A percentile compares a stretch with the other conserved stretches of the same genome.
Conservation (phyloP, 2,888 invertebrate species). For the Amaurobius ferox region DNA sequence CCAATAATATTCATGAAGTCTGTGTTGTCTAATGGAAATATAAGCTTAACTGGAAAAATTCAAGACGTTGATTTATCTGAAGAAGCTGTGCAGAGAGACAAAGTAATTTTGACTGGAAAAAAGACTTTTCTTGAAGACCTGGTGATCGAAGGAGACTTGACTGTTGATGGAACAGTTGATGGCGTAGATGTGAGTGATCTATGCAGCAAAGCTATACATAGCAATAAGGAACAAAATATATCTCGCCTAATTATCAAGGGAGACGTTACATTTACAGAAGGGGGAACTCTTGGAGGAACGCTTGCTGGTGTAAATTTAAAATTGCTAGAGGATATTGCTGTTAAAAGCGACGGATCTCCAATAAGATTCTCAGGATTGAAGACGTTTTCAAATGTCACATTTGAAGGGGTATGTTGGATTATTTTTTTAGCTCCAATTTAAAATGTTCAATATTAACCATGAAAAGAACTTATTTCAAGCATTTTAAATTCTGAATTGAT, state of each 20-base stretch:
- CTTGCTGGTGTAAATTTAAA: constrained; percentile 46
- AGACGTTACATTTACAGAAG: constrained; percentile 34
- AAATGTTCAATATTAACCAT: too few relatives aligned
- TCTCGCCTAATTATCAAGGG: constrained; percentile 40
- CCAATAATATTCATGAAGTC: constrained; percentile 32
- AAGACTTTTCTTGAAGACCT: constrained; percentile 51
- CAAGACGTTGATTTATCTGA: constrained; percentile 68
- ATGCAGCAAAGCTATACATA: constrained; percentile 41
- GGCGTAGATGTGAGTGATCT: constrained; percentile 50
- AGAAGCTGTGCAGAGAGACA: constrained; percentile 57
- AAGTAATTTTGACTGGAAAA: constrained; percentile 43
- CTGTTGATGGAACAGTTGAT: constrained; percentile 61
- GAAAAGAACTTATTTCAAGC: too few relatives aligned
- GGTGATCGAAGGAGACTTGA: constrained; percentile 20
- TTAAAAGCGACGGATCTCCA: constrained; percentile 26
- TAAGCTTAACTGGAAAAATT: constrained; percentile 57
- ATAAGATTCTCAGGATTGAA: constrained; percentile 37
- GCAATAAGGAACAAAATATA: constrained; percentile 35
- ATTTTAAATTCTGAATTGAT: too few relatives aligned
- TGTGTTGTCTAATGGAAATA: constrained; percentile 42
- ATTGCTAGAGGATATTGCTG: constrained; percentile 26
- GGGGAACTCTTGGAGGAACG: constrained; percentile 28
- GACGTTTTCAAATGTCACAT: constrained; percentile 45
- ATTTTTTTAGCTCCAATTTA: too few relatives aligned
- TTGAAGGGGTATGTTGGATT: constrained; percentile 56